A percentile compares a stretch with the other conserved stretches of the same genome.
Conservation (phyloP, 1,140 invertebrate species). For the Heterodera schachtii region DNA sequence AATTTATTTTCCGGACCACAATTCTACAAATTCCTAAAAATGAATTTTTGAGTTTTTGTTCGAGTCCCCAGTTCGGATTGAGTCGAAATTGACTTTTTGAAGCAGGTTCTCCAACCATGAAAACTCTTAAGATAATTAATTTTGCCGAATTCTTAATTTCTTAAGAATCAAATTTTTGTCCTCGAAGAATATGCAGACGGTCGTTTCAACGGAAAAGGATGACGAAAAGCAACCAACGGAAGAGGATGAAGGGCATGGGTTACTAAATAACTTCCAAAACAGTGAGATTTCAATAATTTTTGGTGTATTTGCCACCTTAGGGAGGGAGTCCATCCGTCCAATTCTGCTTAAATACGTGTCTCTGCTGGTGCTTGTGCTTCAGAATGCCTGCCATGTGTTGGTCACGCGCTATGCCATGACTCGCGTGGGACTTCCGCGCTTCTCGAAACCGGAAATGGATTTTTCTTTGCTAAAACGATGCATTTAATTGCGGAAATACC, state of each 20-base stretch:
- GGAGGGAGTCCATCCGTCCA: not conserved
- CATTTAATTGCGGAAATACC: not conserved
- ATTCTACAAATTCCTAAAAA: no score
- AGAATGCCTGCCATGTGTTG: constrained; percentile 60
- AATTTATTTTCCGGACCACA: no score
- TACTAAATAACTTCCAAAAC: not conserved
- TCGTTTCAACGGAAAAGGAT: not conserved
- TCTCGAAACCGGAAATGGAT: constrained; percentile 49
- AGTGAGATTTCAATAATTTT: not conserved
- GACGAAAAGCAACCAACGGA: not conserved
- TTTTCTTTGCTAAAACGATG: not conserved
- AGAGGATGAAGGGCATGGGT: constrained; percentile 3
- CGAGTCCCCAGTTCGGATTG: no score
- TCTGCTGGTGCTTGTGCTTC: constrained; percentile 59
- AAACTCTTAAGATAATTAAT: no score
- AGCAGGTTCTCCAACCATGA: no score
- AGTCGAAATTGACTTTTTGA: no score
- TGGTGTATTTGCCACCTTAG: not conserved
- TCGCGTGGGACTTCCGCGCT: constrained; percentile 46
- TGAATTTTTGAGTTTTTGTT: no score
- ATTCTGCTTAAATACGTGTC: constrained; percentile 57
- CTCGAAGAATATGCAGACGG: not conserved
- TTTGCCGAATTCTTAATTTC: no score
- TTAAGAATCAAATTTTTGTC: no score
- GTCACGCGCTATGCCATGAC: constrained; percentile 60